Evolutionary conservation across 2,797 vertebrate genomes (phyloP).

Genomic region (Mus minutoides): DNA sequence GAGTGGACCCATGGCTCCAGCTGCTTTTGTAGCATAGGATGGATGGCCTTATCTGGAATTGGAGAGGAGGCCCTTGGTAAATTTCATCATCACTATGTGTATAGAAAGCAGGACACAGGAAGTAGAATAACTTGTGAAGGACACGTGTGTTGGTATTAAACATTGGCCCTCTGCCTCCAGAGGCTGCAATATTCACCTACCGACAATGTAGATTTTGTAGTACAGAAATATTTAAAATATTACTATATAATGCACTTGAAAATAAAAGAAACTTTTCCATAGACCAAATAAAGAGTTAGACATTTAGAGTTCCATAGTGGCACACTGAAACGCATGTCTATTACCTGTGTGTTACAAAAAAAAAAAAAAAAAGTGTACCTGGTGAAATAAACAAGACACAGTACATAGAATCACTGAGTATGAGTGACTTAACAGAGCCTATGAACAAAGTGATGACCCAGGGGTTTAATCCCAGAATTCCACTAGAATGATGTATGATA

Average conservation of each 20-base stretch:
- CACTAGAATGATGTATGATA: not conserved
- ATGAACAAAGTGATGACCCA: not conserved
- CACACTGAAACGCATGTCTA: no score
- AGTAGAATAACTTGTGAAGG: slow-evolving; percentile 30
- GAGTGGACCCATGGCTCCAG: not conserved
- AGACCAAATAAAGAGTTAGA: not conserved
- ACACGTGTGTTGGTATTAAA: not conserved
- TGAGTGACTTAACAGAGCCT: not conserved
- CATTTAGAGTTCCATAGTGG: not conserved
- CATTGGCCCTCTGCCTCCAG: not conserved
- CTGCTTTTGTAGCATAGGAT: not conserved
- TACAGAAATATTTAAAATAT: not conserved
- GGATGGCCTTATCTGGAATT: not conserved
- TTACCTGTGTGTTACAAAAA: not conserved
- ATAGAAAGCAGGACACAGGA: slow-evolving; percentile 3
- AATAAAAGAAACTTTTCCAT: not conserved
- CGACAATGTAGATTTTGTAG: not conserved
- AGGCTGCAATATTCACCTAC: not conserved
- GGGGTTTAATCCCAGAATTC: not conserved
- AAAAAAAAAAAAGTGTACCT: not conserved
- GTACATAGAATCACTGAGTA: not conserved
- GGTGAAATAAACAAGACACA: slow-evolving; percentile 14
- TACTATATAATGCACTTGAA: slow-evolving; percentile 29
- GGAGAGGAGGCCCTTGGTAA: not conserved
- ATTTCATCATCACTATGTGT: not conserved